Percentiles rank a stretch among this genome's conserved stretches.
Evolutionary conservation across 2,888 invertebrate genomes (phyloP).

Genomic region (Hoplodrina blanda): DNA sequence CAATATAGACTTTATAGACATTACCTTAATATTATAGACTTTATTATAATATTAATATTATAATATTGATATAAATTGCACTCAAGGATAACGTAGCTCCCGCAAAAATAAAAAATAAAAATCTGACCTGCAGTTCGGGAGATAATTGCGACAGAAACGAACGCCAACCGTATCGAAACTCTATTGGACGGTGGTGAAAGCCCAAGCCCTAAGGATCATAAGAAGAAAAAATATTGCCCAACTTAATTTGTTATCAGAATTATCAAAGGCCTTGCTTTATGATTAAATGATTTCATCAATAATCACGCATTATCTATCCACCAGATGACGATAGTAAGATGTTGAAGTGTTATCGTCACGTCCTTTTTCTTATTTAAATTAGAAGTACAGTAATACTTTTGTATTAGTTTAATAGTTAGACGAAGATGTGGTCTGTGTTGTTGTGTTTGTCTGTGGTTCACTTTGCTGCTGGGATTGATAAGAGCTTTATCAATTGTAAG

Average conservation of each 20-base stretch:
- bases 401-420: slow-evolving; percentile 22
- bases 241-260: slow-evolving; percentile 4
- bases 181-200: too few species aligned
- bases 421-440: slow-evolving; percentile 72
- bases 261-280: not conserved
- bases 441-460: slow-evolving; percentile 62
- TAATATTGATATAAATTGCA: too few species aligned
- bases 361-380: slow-evolving; percentile 52
- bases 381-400: not conserved
- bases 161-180: too few species aligned
- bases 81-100: too few species aligned
- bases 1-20: too few species aligned
- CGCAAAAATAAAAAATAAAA: too few species aligned
- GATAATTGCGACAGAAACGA: too few species aligned
- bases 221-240: slow-evolving; percentile 13
- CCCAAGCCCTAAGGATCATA: not conserved
- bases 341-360: slow-evolving; percentile 53
- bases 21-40: too few species aligned
- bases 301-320: slow-evolving; percentile 26
- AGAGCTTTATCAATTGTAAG: slow-evolving; percentile 78
- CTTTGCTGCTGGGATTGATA: slow-evolving; percentile 60
- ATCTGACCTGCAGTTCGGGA: too few species aligned
- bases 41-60: too few species aligned
- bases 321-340: slow-evolving; percentile 46
- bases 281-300: slow-evolving; percentile 25